A percentile compares a stretch with the other conserved stretches of the same genome.
These are phyloP conservation scores for Bombus waltoni DNA, from an alignment of 1,140 invertebrate genomes.

Conservation along the genomic window DNA sequence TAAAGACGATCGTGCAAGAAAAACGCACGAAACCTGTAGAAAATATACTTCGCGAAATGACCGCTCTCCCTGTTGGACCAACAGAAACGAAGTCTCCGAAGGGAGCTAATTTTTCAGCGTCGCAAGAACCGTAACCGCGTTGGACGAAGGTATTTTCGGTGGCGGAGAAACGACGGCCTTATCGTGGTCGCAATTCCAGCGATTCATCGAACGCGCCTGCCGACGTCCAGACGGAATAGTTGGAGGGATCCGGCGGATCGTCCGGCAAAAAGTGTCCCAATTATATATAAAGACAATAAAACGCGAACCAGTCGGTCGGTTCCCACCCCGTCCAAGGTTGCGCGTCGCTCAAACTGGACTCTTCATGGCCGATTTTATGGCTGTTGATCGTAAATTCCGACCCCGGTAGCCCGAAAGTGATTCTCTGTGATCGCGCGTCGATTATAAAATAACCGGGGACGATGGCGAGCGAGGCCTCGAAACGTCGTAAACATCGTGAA, in stretches of 20 bases:
- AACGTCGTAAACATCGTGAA: slow-evolving; percentile 30
- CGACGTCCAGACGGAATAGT: slow-evolving; percentile 60
- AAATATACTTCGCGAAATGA: background rate
- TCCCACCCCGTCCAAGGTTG: slow-evolving; percentile 63
- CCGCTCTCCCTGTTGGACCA: background rate
- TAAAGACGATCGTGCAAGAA: background rate
- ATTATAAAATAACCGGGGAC: slow-evolving; percentile 74
- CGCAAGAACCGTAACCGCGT: background rate
- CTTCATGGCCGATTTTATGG: slow-evolving; percentile 75
- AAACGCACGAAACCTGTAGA: background rate
- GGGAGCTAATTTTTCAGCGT: slow-evolving; percentile 6
- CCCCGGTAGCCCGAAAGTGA: slow-evolving; percentile 68
- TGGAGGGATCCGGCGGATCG: slow-evolving; percentile 56
- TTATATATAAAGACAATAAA: slow-evolving; percentile 80
- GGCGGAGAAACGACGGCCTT: slow-evolving; percentile 33
- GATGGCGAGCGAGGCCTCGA: slow-evolving; percentile 24
- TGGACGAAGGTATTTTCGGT: slow-evolving; percentile 6
- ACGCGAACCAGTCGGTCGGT: slow-evolving; percentile 64
- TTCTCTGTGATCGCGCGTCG: slow-evolving; percentile 74
- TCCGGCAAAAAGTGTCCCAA: slow-evolving; percentile 75
- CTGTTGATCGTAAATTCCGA: slow-evolving; percentile 79
- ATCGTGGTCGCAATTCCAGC: slow-evolving; percentile 43
- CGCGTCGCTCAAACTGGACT: slow-evolving; percentile 5
- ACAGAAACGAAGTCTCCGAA: background rate
- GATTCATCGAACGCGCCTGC: slow-evolving; percentile 49